phyloP scores from a whole-genome alignment of 2,113 vertebrate species.

The Lampris megalopsis region DNA sequence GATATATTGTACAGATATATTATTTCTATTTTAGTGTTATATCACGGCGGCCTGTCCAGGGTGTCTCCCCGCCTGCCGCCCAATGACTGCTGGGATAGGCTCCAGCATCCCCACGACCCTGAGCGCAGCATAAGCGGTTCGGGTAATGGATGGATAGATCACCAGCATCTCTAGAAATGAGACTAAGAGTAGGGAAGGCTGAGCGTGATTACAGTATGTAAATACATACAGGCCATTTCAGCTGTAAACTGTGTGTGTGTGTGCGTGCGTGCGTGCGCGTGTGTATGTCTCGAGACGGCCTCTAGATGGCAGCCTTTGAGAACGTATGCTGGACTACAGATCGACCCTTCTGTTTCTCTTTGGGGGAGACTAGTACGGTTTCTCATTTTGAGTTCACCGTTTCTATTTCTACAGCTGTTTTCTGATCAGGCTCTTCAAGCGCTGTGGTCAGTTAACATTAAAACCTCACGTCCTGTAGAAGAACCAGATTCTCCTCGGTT shows the following conservation, averaged over 20 bases:
- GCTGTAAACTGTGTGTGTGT: background rate
- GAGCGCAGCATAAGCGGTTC: no score
- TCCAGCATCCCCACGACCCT: no score
- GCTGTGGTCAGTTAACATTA: background rate
- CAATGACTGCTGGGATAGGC: no score
- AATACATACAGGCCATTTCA: background rate
- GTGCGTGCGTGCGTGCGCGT: no score
- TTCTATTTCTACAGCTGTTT: background rate
- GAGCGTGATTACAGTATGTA: no score
- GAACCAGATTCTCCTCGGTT: background rate
- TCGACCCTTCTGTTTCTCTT: background rate
- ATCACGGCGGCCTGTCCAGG: background rate
- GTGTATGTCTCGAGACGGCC: constrained; percentile 6
- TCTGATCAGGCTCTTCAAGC: background rate
- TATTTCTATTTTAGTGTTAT: background rate
- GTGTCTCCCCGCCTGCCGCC: no score
- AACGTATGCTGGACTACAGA: constrained; percentile 24
- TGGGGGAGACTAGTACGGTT: background rate
- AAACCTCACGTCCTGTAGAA: constrained; percentile 17
- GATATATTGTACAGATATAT: background rate
- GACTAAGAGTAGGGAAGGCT: no score
- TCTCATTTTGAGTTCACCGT: background rate
- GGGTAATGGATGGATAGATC: no score
- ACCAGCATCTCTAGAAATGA: no score
- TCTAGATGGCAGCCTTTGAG: constrained; percentile 74